A percentile compares a stretch with the other conserved stretches of the same genome.
These are phyloP conservation scores for Cybosia mesomella DNA, from an alignment of 2,888 invertebrate genomes.

Conservation along the genomic window DNA sequence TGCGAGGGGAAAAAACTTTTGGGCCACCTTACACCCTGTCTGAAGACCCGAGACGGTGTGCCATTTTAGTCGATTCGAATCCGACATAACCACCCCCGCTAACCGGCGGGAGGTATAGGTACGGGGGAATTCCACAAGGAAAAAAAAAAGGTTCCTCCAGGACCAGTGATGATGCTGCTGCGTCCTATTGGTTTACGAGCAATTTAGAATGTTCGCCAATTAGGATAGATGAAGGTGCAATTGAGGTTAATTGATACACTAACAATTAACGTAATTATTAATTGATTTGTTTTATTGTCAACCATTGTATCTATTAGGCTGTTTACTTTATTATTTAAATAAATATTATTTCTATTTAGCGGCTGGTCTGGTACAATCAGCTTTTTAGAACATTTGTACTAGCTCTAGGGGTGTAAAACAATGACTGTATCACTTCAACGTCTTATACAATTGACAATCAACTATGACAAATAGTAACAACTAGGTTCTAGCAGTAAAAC, in stretches of 20 bases:
- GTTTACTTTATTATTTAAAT: not conserved
- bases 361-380: not conserved
- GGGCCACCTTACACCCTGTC: too few relatives aligned
- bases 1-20: too few relatives aligned
- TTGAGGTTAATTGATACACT: not conserved
- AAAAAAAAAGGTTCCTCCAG: too few relatives aligned
- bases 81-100: too few relatives aligned
- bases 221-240: not conserved
- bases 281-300: not conserved
- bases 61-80: too few relatives aligned
- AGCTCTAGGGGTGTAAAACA: slow-evolving; percentile 17
- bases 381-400: slow-evolving; percentile 26
- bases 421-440: not conserved
- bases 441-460: slow-evolving; percentile 5
- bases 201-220: not conserved
- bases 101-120: too few relatives aligned
- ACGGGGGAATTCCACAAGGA: too few relatives aligned
- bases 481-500: slow-evolving; percentile 33
- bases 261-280: slow-evolving; percentile 3
- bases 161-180: too few relatives aligned
- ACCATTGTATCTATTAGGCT: not conserved
- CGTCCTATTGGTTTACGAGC: not conserved
- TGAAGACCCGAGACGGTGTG: too few relatives aligned
- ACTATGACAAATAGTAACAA: slow-evolving; percentile 14
- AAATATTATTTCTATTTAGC: not conserved